Evolutionary conservation across 2,888 invertebrate species (phyloP).

Genomic region (Idaea aversata): DNA sequence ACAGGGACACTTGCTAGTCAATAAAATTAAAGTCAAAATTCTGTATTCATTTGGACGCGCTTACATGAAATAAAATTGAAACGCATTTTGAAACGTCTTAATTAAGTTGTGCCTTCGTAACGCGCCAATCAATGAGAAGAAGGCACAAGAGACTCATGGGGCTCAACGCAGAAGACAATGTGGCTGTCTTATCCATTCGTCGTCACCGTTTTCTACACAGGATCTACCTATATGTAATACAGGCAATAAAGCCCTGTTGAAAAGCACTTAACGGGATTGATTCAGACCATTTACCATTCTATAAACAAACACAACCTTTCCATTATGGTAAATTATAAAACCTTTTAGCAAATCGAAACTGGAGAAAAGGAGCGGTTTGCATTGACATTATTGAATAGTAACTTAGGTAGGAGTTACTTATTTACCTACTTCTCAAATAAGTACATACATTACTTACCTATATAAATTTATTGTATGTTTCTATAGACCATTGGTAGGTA

Average conservation of each 20-base stretch:
- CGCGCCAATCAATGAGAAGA: too few species aligned
- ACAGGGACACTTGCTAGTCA: too few species aligned
- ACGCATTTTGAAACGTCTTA: too few species aligned
- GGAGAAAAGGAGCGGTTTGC: constrained; percentile 49
- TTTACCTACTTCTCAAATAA: constrained; percentile 1
- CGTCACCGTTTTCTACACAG: constrained; percentile 36
- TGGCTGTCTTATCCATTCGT: constrained; percentile 52
- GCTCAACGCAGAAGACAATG: neutral
- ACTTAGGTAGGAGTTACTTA: constrained; percentile 13
- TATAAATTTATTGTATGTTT: too few species aligned
- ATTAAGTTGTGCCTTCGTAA: too few species aligned
- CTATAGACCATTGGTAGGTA: too few species aligned
- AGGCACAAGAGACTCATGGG: too few species aligned
- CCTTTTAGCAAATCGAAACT: constrained; percentile 68
- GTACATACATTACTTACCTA: neutral
- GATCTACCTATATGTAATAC: constrained; percentile 33
- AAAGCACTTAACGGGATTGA: constrained; percentile 79
- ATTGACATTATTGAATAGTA: constrained; percentile 40
- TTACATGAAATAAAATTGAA: too few species aligned
- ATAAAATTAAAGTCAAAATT: too few species aligned
- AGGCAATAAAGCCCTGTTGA: constrained; percentile 77
- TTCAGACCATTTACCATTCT: constrained; percentile 79
- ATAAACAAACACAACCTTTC: constrained; percentile 78
- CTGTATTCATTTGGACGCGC: too few species aligned
- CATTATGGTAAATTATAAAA: constrained; percentile 78